Conservation (phyloP, 2,888 invertebrate genomes). For the Tenthredo notha region DNA sequence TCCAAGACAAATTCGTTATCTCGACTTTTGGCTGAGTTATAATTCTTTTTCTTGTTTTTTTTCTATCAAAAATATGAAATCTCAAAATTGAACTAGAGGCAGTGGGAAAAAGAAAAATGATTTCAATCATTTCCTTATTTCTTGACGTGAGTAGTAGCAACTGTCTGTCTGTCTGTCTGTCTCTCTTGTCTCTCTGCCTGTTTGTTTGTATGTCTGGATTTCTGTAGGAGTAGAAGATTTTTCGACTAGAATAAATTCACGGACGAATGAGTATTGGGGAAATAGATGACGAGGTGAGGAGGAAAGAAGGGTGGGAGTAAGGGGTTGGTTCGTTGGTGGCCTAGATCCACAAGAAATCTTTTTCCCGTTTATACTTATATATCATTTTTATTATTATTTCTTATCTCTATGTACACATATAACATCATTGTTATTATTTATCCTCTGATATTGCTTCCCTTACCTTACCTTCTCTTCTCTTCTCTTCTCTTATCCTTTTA, state of each 20-base stretch:
- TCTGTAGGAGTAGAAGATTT: conserved; percentile 1
- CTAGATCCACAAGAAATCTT: conserved; percentile 33
- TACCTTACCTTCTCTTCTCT: neutral
- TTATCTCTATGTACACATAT: conserved; percentile 3
- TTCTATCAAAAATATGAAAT: no score
- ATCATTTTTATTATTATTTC: conserved; percentile 15
- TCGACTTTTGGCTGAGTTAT: no score
- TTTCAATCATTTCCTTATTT: no score
- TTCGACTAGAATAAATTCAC: conserved; percentile 28
- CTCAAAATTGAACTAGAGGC: no score
- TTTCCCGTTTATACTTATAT: neutral
- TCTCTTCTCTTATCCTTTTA: neutral
- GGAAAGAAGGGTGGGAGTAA: neutral
- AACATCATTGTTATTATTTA: neutral
- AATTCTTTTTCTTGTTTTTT: no score
- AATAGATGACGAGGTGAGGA: neutral
- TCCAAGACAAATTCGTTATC: no score
- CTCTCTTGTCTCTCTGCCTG: no score
- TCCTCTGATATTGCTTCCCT: conserved; percentile 3
- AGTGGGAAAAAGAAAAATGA: no score
- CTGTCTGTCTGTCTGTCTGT: no score
- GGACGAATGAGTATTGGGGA: conserved; percentile 28
- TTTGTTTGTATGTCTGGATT: neutral
- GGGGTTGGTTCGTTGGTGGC: neutral
- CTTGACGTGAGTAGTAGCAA: no score